Base-by-base conservation (phyloP, 2,113 vertebrate species). In the Upupa epops region DNA sequence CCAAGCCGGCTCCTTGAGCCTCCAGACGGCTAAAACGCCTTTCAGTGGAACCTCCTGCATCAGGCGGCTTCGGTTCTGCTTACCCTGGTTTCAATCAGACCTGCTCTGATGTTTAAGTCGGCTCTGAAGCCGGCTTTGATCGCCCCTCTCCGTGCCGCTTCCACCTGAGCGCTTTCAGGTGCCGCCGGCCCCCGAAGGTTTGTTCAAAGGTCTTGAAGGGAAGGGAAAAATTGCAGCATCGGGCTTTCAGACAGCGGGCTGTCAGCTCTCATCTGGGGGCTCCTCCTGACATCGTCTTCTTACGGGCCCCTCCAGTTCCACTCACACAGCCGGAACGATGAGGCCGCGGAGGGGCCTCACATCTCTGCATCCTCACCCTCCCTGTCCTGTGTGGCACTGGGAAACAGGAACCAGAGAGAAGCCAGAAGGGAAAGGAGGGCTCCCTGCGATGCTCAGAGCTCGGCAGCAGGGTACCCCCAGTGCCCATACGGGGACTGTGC, bases 91-190 rank as follows among this genome's bases (percentile, higher is more conserved):
- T 88, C 89, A 96, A 91, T 96, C 94, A 94, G 88, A 82, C 80
- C 75, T 42, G 92, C 72, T 77, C 42, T 32, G 84, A 91, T 96
- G 94, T 95, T 92, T 92, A 84, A 89, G 88, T 87, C 72, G 86
- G 78, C 90, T 92, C 40, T 55, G 94, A 87, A 95, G 91, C 91
- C 64, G 92, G 55, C 95, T 96, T 96, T 96, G 92, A 95, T 96
- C 94, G 95, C 77, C 87, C 74, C 90, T 96, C 95, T 92, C 91
- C 90, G 40, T 68, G 92, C 86, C 86, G 86, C 84, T 93, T 95
- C 91, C 92, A 94, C 93, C 95, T 95, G 88, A 93, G 85, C 89
- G 51, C 74, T 95, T 94, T 93, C 92, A 94, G 94, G 94, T 94
- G 93, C 91, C 94, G 90, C 52, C 82, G 91, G 81, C 80, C 95